Percentiles rank a stretch among this genome's conserved stretches.
These are phyloP conservation scores for Leucoptera coffeella DNA, from an alignment of 2,888 invertebrate species.

Conservation along the genomic window DNA sequence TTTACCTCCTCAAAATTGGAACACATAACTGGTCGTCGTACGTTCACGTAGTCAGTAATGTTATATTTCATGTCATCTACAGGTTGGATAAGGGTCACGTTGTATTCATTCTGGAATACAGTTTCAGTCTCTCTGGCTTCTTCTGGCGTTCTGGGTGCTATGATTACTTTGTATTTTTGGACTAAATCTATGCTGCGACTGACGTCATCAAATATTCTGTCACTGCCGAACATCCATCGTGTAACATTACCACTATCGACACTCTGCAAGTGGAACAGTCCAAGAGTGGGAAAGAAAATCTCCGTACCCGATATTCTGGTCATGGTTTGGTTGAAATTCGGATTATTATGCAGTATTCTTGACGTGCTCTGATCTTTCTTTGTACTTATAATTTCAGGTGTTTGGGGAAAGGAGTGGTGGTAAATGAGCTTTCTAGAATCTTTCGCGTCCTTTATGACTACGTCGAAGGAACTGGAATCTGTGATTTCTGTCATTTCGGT, in stretches of 20 bases:
- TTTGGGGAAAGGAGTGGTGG: constrained; percentile 25
- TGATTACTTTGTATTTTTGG: too few relatives aligned
- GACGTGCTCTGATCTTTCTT: constrained; percentile 45
- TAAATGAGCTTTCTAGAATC: constrained; percentile 27
- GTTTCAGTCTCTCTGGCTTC: too few relatives aligned
- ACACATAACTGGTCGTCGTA: too few relatives aligned
- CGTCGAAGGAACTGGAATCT: constrained; percentile 46
- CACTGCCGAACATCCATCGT: constrained; percentile 23
- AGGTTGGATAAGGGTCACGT: too few relatives aligned
- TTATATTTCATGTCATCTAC: too few relatives aligned
- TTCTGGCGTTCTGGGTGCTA: too few relatives aligned
- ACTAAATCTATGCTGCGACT: too few relatives aligned
- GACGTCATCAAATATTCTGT: constrained; percentile 20
- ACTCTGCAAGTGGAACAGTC: constrained; percentile 39
- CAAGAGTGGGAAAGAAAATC: constrained; percentile 58
- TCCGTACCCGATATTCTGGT: constrained; percentile 45
- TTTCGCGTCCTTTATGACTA: constrained; percentile 35
- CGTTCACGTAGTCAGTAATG: too few relatives aligned
- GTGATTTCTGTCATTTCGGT: constrained; percentile 38
- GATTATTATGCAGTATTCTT: constrained; percentile 49
- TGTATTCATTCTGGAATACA: too few relatives aligned
- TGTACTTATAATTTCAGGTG: constrained; percentile 9
- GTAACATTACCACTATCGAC: too few relatives aligned
- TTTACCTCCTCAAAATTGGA: too few relatives aligned
- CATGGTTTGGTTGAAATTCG: constrained; percentile 49